Conservation (phyloP, 2,797 vertebrate genomes). For the Coluber constrictor region DNA sequence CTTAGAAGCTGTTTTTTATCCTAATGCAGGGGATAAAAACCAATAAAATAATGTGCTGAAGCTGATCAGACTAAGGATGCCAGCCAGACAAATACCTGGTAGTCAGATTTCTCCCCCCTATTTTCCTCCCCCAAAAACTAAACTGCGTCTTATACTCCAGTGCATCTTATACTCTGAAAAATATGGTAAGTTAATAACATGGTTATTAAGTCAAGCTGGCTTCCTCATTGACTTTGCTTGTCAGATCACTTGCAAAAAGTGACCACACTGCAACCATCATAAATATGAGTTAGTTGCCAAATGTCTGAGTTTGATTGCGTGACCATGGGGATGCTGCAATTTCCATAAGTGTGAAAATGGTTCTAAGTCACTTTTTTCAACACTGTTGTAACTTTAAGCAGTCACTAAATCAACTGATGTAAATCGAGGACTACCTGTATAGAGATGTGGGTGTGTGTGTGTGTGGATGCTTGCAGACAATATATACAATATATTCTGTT, state of each 20-base stretch:
- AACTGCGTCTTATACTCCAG: too few relatives aligned
- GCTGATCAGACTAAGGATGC: too few relatives aligned
- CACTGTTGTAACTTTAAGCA: not conserved
- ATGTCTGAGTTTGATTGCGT: not conserved
- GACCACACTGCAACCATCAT: not conserved
- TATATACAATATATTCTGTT: not conserved
- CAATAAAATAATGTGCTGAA: too few relatives aligned
- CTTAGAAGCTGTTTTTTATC: too few relatives aligned
- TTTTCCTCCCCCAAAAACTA: too few relatives aligned
- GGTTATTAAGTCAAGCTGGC: not conserved
- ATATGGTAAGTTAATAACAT: not conserved
- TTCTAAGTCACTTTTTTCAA: not conserved
- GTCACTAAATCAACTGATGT: not conserved
- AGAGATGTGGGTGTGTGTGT: not conserved
- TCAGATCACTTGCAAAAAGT: not conserved
- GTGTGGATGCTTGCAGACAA: not conserved
- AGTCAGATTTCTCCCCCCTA: too few relatives aligned
- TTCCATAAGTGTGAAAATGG: not conserved
- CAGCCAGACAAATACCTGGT: too few relatives aligned
- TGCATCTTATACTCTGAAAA: too few relatives aligned
- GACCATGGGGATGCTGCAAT: not conserved
- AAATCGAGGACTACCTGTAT: not conserved
- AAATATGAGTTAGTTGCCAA: not conserved
- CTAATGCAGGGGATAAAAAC: too few relatives aligned
- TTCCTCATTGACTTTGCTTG: not conserved